phyloP scores from a whole-genome alignment of 92 coral and sea anemone species.

The Parazoanthus darwini region DNA sequence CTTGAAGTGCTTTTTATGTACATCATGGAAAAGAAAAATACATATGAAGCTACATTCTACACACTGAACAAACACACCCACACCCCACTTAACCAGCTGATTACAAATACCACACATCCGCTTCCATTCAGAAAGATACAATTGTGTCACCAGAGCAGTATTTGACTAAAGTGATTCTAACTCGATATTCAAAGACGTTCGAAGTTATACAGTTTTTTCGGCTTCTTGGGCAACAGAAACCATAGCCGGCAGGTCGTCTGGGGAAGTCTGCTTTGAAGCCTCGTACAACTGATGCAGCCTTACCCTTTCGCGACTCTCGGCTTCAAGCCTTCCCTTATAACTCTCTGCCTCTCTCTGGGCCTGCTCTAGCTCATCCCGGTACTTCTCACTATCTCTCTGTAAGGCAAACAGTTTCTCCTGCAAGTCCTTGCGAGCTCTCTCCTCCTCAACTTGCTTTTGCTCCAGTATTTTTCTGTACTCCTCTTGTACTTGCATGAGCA shows the following conservation, averaged over 20 bases:
- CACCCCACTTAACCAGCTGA: too few species aligned
- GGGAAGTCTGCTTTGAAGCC: conserved; percentile 50
- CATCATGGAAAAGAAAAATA: neutral
- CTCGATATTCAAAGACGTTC: neutral
- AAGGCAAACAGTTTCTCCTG: conserved; percentile 86
- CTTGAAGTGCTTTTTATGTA: neutral
- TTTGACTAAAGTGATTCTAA: neutral
- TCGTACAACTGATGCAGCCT: conserved; percentile 74
- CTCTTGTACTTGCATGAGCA: conserved; percentile 85
- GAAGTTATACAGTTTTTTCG: conserved; percentile 3
- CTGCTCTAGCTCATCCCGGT: conserved; percentile 82
- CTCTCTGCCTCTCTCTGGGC: conserved; percentile 96
- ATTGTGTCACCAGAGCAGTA: neutral
- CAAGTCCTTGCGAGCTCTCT: conserved; percentile 79
- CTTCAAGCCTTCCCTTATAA: conserved; percentile 86
- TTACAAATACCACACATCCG: neutral
- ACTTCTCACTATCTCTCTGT: conserved; percentile 90
- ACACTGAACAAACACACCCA: neutral
- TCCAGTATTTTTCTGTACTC: conserved; percentile 89
- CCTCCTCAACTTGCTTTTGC: conserved; percentile 84
- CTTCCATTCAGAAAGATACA: neutral
- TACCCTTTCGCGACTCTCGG: conserved; percentile 70
- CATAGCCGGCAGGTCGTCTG: conserved; percentile 1
- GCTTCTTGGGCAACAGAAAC: conserved; percentile 17
- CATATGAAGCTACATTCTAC: neutral